phyloP scores from a whole-genome alignment of 2,113 vertebrate species.

The Poecilia latipinna region DNA sequence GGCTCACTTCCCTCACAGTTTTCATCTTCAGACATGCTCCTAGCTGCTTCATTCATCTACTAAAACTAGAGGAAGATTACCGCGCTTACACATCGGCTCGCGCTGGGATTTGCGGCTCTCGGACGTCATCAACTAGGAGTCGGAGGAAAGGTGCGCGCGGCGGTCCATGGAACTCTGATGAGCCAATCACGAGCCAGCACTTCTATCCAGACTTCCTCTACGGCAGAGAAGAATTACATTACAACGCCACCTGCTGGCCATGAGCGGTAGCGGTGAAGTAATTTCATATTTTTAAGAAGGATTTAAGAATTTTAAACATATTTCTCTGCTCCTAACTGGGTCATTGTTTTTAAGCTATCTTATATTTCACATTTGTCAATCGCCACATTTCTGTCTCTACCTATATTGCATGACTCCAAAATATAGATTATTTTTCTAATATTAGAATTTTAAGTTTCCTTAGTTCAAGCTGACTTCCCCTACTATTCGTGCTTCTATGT shows the following conservation, averaged over 20 bases:
- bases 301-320: not conserved
- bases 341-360: too few species aligned
- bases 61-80: rapidly evolving
- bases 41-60: not conserved
- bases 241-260: not conserved
- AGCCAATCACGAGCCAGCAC: not conserved
- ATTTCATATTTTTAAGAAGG: not conserved
- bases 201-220: not conserved
- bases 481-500: too few species aligned
- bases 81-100: slow-evolving; percentile 13
- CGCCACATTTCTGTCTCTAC: too few species aligned
- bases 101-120: not conserved
- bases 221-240: too few species aligned
- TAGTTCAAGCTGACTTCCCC: too few species aligned
- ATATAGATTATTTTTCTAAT: too few species aligned
- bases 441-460: too few species aligned
- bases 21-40: not conserved
- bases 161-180: not conserved
- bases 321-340: not conserved
- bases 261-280: not conserved
- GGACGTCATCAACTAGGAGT: too few species aligned
- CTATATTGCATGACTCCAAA: too few species aligned
- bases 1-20: not conserved
- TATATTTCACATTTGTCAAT: too few species aligned
- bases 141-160: too few species aligned